phyloP scores from a whole-genome alignment of 2,888 invertebrate species.

The Eupeodes luniger region DNA sequence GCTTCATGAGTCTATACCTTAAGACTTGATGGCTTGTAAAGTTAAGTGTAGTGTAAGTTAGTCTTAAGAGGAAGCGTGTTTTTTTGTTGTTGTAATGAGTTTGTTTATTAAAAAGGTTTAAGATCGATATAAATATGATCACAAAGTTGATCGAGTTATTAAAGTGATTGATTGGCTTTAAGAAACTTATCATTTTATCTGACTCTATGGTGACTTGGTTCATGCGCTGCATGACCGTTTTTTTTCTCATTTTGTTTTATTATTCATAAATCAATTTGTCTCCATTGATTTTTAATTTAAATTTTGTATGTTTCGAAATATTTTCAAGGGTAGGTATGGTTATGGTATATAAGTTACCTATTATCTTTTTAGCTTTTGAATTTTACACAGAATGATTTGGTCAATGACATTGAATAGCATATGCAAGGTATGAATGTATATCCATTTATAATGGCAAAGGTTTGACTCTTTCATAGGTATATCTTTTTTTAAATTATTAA shows the following conservation, averaged over 20 bases:
- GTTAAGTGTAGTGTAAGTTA: not conserved
- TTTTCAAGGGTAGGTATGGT: slow-evolving; percentile 48
- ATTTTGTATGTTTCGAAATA: slow-evolving; percentile 33
- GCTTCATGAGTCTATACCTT: not conserved
- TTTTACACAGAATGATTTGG: slow-evolving; percentile 8
- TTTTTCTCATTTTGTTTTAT: not conserved
- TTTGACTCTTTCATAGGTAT: not conserved
- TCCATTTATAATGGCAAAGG: slow-evolving; percentile 7
- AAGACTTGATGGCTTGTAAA: not conserved
- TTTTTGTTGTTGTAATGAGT: not conserved
- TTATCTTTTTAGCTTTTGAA: not conserved
- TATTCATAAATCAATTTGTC: not conserved
- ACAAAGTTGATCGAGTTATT: slow-evolving; percentile 3
- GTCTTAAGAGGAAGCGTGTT: slow-evolving; percentile 12
- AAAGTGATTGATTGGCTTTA: slow-evolving; percentile 13
- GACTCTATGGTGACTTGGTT: too few species aligned
- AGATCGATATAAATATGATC: slow-evolving; percentile 2
- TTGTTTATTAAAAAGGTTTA: not conserved
- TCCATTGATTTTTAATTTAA: slow-evolving; percentile 25
- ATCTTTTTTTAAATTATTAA: not conserved
- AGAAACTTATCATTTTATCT: not conserved
- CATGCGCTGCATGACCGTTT: not conserved
- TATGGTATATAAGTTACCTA: not conserved
- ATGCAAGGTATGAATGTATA: not conserved
- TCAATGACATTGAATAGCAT: slow-evolving; percentile 33